Percentiles rank a stretch among this genome's conserved stretches.
These are phyloP conservation scores for Cyanoramphus novaezelandiae DNA, from an alignment of 2,113 vertebrate species.

Conservation along the genomic window DNA sequence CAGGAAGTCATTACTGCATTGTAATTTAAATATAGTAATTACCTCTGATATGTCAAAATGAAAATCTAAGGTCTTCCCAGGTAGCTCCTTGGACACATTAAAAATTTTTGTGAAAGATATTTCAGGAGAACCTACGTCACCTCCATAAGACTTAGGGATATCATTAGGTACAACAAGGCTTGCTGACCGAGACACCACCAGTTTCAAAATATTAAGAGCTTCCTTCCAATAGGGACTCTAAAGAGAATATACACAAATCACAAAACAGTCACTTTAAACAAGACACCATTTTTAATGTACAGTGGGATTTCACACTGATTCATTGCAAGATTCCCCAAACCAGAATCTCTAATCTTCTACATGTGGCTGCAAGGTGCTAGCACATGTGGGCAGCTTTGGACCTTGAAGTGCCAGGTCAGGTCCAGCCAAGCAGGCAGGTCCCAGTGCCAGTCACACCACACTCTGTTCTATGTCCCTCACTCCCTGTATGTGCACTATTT, in stretches of 20 bases:
- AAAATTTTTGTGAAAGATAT: slow-evolving; percentile 97
- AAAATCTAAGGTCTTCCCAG: slow-evolving; percentile 99
- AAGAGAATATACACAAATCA: not conserved
- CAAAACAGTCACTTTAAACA: not conserved
- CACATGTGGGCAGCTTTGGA: not conserved
- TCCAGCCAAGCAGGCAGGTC: not conserved
- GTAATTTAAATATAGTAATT: slow-evolving; percentile 11
- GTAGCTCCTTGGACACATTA: slow-evolving; percentile 95
- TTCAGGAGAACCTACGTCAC: slow-evolving; percentile 89
- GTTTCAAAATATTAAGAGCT: slow-evolving; percentile 95
- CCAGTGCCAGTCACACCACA: not conserved
- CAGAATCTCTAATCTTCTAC: not conserved
- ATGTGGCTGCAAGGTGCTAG: not conserved
- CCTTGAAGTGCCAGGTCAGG: not conserved
- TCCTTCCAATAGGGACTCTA: slow-evolving; percentile 98
- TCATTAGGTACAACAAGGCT: slow-evolving; percentile 97
- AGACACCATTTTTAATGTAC: not conserved
- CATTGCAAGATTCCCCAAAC: not conserved
- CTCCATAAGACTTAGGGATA: slow-evolving; percentile 89
- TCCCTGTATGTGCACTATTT: not conserved
- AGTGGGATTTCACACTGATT: not conserved
- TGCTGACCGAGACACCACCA: slow-evolving; percentile 97
- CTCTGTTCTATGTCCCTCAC: accelerated
- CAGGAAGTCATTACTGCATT: not conserved
- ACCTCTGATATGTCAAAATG: slow-evolving; percentile 99